Conservation (phyloP, 1,140 invertebrate species). For the Plectus sambesii region DNA sequence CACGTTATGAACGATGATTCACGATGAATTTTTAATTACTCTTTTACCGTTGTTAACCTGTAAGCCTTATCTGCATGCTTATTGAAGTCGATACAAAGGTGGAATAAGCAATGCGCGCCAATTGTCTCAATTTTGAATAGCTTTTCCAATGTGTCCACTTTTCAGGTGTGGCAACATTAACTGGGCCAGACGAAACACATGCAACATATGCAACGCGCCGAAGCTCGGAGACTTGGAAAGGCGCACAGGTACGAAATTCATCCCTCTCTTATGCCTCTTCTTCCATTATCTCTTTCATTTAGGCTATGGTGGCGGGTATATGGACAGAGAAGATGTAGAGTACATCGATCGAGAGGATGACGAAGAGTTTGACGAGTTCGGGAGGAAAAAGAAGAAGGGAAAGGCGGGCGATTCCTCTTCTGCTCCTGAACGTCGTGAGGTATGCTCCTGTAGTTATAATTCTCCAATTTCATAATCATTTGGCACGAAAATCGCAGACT, state of each 20-base stretch:
- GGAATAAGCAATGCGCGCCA: too few relatives aligned
- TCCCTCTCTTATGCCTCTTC: conserved; percentile 1
- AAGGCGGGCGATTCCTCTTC: conserved; percentile 26
- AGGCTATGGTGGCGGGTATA: conserved; percentile 58
- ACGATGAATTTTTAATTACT: conserved; percentile 21
- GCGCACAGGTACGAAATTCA: conserved; percentile 47
- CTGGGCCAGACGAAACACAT: conserved; percentile 87
- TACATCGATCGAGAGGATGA: conserved; percentile 74
- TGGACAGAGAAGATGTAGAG: conserved; percentile 80
- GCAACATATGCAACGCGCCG: conserved; percentile 97
- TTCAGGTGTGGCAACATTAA: conserved; percentile 90
- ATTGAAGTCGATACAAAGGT: too few relatives aligned
- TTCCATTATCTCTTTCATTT: conserved; percentile 12
- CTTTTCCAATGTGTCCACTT: conserved; percentile 12
- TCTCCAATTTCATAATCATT: neutral
- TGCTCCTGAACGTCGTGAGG: neutral
- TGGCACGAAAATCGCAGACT: conserved; percentile 6
- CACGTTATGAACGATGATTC: too few relatives aligned
- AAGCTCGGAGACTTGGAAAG: conserved; percentile 82
- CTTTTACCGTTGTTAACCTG: too few relatives aligned
- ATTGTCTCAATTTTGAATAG: too few relatives aligned
- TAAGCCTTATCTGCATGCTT: too few relatives aligned
- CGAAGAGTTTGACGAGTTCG: conserved; percentile 92
- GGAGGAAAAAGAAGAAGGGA: conserved; percentile 71
- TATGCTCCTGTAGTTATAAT: neutral